These are phyloP conservation scores for Peromyscus polionotus DNA, from an alignment of 2,113 vertebrate species.

Conservation along the genomic window DNA sequence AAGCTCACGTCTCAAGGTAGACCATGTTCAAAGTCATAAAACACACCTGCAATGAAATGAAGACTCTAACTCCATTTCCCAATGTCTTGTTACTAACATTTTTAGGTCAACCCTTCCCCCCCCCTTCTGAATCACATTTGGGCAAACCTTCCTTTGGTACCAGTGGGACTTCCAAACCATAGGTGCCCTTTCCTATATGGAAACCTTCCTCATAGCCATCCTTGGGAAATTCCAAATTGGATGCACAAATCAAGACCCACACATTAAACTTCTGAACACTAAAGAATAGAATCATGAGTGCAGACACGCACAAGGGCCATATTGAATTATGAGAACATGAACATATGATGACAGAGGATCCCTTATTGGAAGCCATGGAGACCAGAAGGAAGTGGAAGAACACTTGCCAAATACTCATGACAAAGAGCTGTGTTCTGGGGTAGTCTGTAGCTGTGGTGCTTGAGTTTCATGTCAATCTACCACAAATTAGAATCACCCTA, in stretches of 20 bases:
- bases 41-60: background rate
- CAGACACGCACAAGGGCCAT: background rate
- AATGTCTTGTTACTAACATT: background rate
- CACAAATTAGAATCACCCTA: background rate
- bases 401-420: background rate
- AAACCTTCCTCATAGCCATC: background rate
- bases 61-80: background rate
- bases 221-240: background rate
- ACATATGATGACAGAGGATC: background rate
- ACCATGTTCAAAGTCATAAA: background rate
- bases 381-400: background rate
- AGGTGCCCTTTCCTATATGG: background rate
- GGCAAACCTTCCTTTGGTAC: background rate
- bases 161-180: background rate
- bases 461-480: background rate
- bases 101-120: background rate
- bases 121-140: background rate
- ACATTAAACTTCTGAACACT: conserved; percentile 20
- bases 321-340: background rate
- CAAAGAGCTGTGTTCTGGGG: background rate
- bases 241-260: background rate
- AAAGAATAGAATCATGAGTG: background rate
- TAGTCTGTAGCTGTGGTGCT: background rate
- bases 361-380: background rate
- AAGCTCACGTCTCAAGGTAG: background rate